Base-by-base conservation (phyloP, 2,888 invertebrate species). In the Habroteleia sp. region DNA sequence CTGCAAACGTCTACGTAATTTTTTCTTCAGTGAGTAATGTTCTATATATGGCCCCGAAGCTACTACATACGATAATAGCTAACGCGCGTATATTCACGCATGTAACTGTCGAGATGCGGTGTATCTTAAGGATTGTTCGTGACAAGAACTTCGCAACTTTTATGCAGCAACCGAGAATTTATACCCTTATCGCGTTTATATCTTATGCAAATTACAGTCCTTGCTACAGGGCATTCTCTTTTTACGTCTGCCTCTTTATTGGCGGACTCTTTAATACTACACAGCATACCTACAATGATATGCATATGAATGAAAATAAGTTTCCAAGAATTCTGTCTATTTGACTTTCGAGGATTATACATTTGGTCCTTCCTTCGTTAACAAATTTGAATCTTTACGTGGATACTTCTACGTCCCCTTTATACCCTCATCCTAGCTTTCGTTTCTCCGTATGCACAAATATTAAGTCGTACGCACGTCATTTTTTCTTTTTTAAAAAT, bases 131-230 rank as follows among this genome's bases (percentile, higher is more conserved):
- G 78, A 80, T 83, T 80, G 83, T 75, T 79, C 77, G 77, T 77
- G 79, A 79, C 81, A 80, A 80, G 80, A 79, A 77, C 72, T 77
- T 79, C 68, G 79, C 80, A 79, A 77, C 80, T 76, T 80, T 79
- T 78, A 78, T 79, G 79, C 77, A 75, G 79, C 80, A 77, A 80
- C 80, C 78, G 78, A 75, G 79, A 83, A 80, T 84, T 81, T 82
- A 83, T 80, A 79, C 79, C 77, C 81, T 82, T 83, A 83, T 84
- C 83, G 77, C 78, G 79, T 80, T 80, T 80, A 82, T 79, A 82
- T 83, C 80, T 82, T 80, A 81, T 82, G 82, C 81, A 84, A 84
- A 84, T 83, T 77, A 74, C 79, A 71, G 68, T 66, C 66, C 79
- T 77, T 76, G 79, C 78, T 78, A 79, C 68, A 78, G 79, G 68